Conservation (phyloP, 2,888 invertebrate species). For the Hermaeophaga mercurialis region DNA sequence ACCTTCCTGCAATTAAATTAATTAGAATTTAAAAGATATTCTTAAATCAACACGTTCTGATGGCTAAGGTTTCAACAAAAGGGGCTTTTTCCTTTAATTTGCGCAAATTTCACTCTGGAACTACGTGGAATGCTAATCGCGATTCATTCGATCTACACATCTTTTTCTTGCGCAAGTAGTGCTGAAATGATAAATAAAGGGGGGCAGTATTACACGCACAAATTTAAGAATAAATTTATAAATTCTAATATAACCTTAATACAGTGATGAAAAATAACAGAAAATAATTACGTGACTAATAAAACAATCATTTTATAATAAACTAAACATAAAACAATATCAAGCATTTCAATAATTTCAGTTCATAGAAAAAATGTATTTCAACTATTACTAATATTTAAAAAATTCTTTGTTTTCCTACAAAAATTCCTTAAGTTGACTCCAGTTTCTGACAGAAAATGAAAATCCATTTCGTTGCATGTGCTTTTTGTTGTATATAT, state of each 20-base stretch:
- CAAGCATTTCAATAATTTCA: no score
- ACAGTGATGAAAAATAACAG: no score
- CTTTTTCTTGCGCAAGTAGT: slow-evolving; percentile 1
- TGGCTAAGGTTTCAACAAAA: neutral
- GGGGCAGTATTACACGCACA: neutral
- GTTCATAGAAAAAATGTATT: no score
- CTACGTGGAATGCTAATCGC: neutral
- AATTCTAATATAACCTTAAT: no score
- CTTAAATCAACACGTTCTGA: neutral
- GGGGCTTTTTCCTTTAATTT: neutral
- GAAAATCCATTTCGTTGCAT: no score
- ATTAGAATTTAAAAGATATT: neutral
- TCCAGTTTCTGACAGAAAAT: neutral
- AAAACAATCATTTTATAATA: no score
- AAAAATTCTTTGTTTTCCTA: no score
- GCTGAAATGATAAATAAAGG: neutral
- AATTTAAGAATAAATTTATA: neutral
- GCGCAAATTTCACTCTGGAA: neutral
- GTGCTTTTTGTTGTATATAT: no score
- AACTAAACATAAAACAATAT: no score
- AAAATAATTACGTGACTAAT: no score
- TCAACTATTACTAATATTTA: no score
- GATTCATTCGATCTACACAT: slow-evolving; percentile 4
- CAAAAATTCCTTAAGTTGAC: neutral
- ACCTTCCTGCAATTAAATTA: neutral